Percentiles rank a stretch among this genome's conserved stretches.
Evolutionary conservation across 1,140 invertebrate genomes (phyloP).

Genomic region (Tenebrio molitor): DNA sequence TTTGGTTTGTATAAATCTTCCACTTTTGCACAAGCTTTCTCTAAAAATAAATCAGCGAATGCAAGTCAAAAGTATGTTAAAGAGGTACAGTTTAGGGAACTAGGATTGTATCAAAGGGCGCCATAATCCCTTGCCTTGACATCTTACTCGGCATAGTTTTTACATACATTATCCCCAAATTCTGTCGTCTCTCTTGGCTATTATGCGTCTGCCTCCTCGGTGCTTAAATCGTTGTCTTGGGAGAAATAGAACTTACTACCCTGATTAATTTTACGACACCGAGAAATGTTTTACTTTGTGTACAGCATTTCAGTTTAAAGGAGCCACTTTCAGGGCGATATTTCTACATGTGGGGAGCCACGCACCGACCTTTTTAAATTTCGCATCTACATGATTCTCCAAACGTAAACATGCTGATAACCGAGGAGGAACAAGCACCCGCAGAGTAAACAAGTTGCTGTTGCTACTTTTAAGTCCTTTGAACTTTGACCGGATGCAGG

Average conservation of each 20-base stretch:
- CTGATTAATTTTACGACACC: slow-evolving; percentile 27
- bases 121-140: slow-evolving; percentile 18
- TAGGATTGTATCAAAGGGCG: slow-evolving; percentile 9
- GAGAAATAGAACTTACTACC: slow-evolving; percentile 27
- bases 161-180: slow-evolving; percentile 30
- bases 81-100: slow-evolving; percentile 5
- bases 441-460: slow-evolving; percentile 1
- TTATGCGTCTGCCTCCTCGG: slow-evolving; percentile 18
- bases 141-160: slow-evolving; percentile 27
- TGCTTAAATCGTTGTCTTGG: slow-evolving; percentile 25
- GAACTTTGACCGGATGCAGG: slow-evolving; percentile 21
- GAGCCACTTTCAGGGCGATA: neutral
- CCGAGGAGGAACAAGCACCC: neutral
- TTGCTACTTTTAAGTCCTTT: slow-evolving; percentile 28
- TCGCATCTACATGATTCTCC: slow-evolving; percentile 11
- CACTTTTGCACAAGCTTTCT: neutral
- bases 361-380: neutral
- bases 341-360: neutral
- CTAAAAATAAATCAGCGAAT: slow-evolving; percentile 20
- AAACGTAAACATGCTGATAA: slow-evolving; percentile 11
- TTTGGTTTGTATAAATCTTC: neutral
- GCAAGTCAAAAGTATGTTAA: slow-evolving; percentile 32
- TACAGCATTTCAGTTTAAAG: neutral
- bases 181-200: neutral
- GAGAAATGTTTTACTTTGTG: slow-evolving; percentile 27